Percentiles rank a stretch among this genome's conserved stretches.
These are phyloP conservation scores for Drosophila flavopinicola DNA, from an alignment of 2,888 invertebrate species.

Conservation along the genomic window DNA sequence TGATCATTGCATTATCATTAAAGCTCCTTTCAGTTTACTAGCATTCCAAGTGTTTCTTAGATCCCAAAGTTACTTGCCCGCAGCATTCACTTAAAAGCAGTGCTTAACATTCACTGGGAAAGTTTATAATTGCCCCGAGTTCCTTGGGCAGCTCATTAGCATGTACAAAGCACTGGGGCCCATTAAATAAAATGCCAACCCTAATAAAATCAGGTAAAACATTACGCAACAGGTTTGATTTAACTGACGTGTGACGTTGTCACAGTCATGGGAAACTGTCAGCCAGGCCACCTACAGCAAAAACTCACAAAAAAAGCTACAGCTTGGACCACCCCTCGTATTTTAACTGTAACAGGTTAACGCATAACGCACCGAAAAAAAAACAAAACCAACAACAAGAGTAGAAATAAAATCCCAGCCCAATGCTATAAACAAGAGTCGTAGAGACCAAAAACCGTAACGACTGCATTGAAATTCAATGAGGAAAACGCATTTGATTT, in stretches of 20 bases:
- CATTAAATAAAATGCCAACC: constrained; percentile 53
- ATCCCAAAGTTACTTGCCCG: background rate
- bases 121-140: background rate
- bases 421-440: constrained; percentile 40
- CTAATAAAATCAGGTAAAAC: constrained; percentile 67
- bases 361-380: constrained; percentile 60
- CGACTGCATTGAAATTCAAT: constrained; percentile 61
- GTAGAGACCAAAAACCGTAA: constrained; percentile 55
- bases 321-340: constrained; percentile 12
- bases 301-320: constrained; percentile 1
- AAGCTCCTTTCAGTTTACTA: background rate
- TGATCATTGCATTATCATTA: background rate
- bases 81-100: background rate
- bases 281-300: constrained; percentile 25
- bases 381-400: too few relatives aligned
- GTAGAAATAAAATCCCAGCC: constrained; percentile 17
- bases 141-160: constrained; percentile 42
- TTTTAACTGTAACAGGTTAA: constrained; percentile 51
- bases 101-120: constrained; percentile 16
- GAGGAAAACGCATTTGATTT: constrained; percentile 56
- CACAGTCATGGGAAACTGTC: constrained; percentile 69
- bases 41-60: background rate
- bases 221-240: constrained; percentile 63
- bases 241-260: constrained; percentile 42
- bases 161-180: constrained; percentile 39